A percentile compares a stretch with the other conserved stretches of the same genome.
phyloP scores from a whole-genome alignment of 2,888 invertebrate species.

The Tinea trinotella region DNA sequence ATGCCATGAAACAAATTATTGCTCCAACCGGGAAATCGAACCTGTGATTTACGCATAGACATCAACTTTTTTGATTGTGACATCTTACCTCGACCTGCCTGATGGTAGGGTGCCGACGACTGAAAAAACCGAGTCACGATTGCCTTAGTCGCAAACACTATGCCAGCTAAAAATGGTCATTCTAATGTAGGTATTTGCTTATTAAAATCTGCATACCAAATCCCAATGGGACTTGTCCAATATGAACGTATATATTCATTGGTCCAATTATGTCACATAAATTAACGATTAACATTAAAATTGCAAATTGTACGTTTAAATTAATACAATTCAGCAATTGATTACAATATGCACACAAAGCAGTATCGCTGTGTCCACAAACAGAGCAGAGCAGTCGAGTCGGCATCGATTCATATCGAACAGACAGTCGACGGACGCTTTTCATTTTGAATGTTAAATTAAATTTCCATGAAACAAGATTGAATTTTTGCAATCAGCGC shows the following conservation, averaged over 20 bases:
- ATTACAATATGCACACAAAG: constrained; percentile 68
- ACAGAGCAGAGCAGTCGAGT: constrained; percentile 64
- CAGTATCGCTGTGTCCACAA: constrained; percentile 53
- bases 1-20: too few relatives aligned
- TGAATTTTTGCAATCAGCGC: constrained; percentile 71
- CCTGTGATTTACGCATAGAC: too few relatives aligned
- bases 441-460: constrained; percentile 72
- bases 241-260: constrained; percentile 14
- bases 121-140: too few relatives aligned
- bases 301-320: constrained; percentile 64
- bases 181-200: background rate
- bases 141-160: too few relatives aligned
- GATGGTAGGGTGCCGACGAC: too few relatives aligned
- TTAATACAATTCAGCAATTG: constrained; percentile 53
- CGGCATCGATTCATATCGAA: constrained; percentile 65
- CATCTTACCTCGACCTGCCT: too few relatives aligned
- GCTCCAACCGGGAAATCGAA: too few relatives aligned
- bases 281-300: constrained; percentile 62
- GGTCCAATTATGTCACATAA: constrained; percentile 22
- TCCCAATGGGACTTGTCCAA: background rate
- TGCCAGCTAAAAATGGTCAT: too few relatives aligned
- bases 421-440: constrained; percentile 45
- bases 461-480: constrained; percentile 72
- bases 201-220: background rate
- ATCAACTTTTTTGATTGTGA: too few relatives aligned